Percentiles rank a stretch among this genome's conserved stretches.
These are phyloP conservation scores for Sinella curviseta DNA, from an alignment of 1,140 invertebrate genomes.

Conservation along the genomic window DNA sequence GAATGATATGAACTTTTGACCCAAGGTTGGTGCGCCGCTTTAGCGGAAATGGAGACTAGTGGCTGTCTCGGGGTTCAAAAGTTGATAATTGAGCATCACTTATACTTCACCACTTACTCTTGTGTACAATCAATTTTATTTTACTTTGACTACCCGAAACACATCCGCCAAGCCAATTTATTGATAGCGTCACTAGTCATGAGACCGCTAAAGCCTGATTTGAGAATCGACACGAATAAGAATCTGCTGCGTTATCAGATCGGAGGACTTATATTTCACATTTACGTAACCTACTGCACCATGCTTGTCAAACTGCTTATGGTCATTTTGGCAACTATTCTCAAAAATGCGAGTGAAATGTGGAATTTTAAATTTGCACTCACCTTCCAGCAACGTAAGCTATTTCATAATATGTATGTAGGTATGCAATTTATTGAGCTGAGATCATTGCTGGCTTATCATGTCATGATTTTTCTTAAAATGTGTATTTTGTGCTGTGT, in stretches of 20 bases:
- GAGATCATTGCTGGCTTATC: background rate
- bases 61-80: background rate
- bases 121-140: background rate
- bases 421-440: background rate
- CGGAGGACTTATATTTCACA: slow-evolving; percentile 28
- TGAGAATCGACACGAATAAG: background rate
- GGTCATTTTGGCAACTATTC: slow-evolving; percentile 24
- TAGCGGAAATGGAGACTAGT: slow-evolving; percentile 43
- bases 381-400: background rate
- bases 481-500: background rate
- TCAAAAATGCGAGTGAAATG: slow-evolving; percentile 39
- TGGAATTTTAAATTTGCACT: slow-evolving; percentile 46
- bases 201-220: background rate
- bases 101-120: slow-evolving; percentile 7
- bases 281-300: slow-evolving; percentile 33
- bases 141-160: background rate
- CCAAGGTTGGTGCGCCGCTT: slow-evolving; percentile 26
- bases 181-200: slow-evolving; percentile 18
- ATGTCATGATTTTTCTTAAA: background rate
- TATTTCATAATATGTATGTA: background rate
- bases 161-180: slow-evolving; percentile 14
- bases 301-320: slow-evolving; percentile 19
- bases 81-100: background rate
- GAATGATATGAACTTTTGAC: background rate
- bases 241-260: slow-evolving; percentile 8